These are phyloP conservation scores for Nebria brevicollis DNA, from an alignment of 2,888 invertebrate species.

Conservation along the genomic window DNA sequence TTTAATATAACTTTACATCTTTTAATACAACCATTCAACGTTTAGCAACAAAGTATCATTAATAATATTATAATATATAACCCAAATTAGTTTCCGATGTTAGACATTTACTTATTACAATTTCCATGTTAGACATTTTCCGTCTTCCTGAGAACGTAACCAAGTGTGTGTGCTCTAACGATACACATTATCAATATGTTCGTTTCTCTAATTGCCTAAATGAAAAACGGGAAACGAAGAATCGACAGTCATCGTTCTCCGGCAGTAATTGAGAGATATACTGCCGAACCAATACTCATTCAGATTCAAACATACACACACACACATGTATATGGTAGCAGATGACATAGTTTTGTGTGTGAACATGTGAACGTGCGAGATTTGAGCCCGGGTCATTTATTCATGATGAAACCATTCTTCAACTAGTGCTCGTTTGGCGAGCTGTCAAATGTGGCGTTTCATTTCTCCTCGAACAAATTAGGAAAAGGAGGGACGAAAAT, in stretches of 20 bases:
- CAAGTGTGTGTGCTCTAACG: constrained; percentile 6
- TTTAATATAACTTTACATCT: neutral
- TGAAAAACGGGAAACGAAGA: constrained; percentile 28
- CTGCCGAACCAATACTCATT: neutral
- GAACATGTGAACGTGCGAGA: neutral
- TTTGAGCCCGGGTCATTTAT: constrained; percentile 15
- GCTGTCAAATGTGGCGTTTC: constrained; percentile 26
- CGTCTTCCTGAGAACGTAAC: neutral
- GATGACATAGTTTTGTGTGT: neutral
- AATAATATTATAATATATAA: too few relatives aligned
- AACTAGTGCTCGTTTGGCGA: constrained; percentile 5
- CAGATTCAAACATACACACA: neutral
- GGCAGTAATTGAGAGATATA: constrained; percentile 35
- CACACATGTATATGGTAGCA: neutral
- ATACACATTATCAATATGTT: neutral
- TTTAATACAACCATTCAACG: neutral
- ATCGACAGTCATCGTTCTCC: constrained; percentile 16
- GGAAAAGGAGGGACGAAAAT: neutral
- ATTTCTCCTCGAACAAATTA: constrained; percentile 6
- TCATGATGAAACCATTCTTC: constrained; percentile 12
- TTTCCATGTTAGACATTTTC: neutral
- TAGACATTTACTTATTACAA: neutral
- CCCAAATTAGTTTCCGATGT: neutral
- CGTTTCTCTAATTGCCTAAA: constrained; percentile 34
- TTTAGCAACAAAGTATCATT: too few relatives aligned